Base-by-base conservation (phyloP, 2,113 vertebrate genomes). In the Nymphicus hollandicus region DNA sequence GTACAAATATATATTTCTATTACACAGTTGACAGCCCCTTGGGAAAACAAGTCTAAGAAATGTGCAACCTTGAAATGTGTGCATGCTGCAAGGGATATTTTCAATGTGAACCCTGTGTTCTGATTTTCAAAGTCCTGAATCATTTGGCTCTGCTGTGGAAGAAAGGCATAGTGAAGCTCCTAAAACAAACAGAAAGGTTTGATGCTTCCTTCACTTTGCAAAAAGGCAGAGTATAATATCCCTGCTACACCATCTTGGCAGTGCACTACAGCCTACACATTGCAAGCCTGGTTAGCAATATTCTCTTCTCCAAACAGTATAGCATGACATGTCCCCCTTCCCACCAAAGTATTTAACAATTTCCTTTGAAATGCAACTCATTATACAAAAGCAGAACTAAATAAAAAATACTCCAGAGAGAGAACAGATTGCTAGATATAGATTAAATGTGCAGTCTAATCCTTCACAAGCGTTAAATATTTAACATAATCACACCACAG, bases 401-500 rank as follows among this genome's bases (percentile, higher is more conserved):
- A 97, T 96, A 90, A 97, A 97, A 97, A 96, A 89, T 91, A 86
- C 97, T 97, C 97, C 69, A 92, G 97, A 98, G 98, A 97, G 96
- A 89, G 94, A 97, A 96, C 98, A 98, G 98, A 97, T 98, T 98
- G 98, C 87, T 91, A 95, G 97, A 94, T 97, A 97, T 97, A 98
- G 97, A 97, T 97, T 97, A 96, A 97, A 98, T 96, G 96, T 68
- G 50, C 97, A 96, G 96, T 49, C 95, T 98, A 97, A 98, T 98
- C 97, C 97, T 98, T 98, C 97, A 96, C 83, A 88, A 66, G 93
- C 97, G 98, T 98, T 98, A 98, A 98, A 98, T 97, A 98, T 98
- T 98, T 98, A 98, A 96, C 97, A 95, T 96, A 96, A 97, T 97
- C 91, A 89, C 94, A 92, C 92, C 96, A 69, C 97, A 97, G 98